Percentiles rank a stretch among this genome's conserved stretches.
Conservation (phyloP, 2,113 vertebrate genomes). For the Tautogolabrus adspersus region DNA sequence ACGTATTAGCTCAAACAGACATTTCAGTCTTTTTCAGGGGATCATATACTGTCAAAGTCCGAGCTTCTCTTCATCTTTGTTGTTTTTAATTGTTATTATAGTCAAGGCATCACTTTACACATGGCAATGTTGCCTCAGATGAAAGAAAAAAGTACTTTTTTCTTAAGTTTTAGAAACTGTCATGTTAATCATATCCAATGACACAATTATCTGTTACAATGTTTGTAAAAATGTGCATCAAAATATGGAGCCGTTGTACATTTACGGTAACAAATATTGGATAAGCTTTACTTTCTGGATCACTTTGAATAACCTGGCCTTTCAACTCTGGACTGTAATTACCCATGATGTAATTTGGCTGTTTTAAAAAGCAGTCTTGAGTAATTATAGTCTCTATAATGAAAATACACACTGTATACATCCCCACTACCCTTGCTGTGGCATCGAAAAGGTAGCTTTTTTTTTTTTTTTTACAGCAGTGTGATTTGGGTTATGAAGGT, state of each 20-base stretch:
- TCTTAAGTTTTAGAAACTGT: slow-evolving; percentile 27
- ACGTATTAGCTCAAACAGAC: slow-evolving; percentile 22
- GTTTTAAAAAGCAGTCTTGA: slow-evolving; percentile 37
- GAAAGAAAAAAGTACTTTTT: slow-evolving; percentile 16
- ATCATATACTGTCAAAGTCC: slow-evolving; percentile 71
- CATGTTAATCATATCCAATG: slow-evolving; percentile 21
- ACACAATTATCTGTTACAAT: slow-evolving; percentile 28
- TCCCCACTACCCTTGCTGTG: slow-evolving; percentile 25
- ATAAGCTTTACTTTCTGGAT: slow-evolving; percentile 23
- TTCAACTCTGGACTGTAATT: slow-evolving; percentile 25
- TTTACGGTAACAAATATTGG: slow-evolving; percentile 27
- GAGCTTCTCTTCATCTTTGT: slow-evolving; percentile 55
- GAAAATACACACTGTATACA: slow-evolving; percentile 33
- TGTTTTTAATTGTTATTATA: slow-evolving; percentile 70
- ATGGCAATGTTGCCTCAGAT: slow-evolving; percentile 24
- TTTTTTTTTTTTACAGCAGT: slow-evolving; percentile 51
- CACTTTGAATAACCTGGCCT: slow-evolving; percentile 30
- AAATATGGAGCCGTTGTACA: slow-evolving; percentile 30
- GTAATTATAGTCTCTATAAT: slow-evolving; percentile 33
- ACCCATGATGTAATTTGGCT: slow-evolving; percentile 30
- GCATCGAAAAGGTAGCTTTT: slow-evolving; percentile 36
- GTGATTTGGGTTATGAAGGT: slow-evolving; percentile 64
- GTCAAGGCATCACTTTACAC: slow-evolving; percentile 45
- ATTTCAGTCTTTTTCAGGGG: slow-evolving; percentile 78
- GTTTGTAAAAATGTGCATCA: slow-evolving; percentile 26